These are phyloP conservation scores for Sipunculus nudus DNA, from an alignment of 2,888 invertebrate species.

Conservation along the genomic window DNA sequence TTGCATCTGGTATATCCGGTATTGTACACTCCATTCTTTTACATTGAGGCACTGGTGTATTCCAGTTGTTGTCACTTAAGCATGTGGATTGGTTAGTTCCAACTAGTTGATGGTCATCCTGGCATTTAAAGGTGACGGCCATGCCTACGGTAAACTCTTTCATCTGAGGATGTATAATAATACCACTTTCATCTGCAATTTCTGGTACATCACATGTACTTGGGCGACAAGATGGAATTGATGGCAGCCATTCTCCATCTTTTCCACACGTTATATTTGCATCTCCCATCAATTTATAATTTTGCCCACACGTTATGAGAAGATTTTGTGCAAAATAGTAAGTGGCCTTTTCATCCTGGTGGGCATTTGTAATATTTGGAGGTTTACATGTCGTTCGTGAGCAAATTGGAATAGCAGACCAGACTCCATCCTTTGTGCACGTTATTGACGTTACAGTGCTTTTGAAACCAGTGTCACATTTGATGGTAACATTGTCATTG, in stretches of 20 bases:
- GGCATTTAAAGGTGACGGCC: conserved; percentile 21
- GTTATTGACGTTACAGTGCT: too few relatives aligned
- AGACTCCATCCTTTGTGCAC: neutral
- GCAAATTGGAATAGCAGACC: conserved; percentile 6
- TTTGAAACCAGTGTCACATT: too few relatives aligned
- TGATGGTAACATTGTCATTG: too few relatives aligned
- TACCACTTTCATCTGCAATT: conserved; percentile 16
- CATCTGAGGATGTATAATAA: conserved; percentile 14
- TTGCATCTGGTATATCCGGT: too few relatives aligned
- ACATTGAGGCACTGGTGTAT: too few relatives aligned
- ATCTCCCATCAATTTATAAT: conserved; percentile 54
- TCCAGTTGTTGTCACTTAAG: too few relatives aligned
- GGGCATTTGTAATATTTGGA: conserved; percentile 7
- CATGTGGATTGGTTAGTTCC: too few relatives aligned
- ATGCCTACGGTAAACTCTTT: conserved; percentile 30
- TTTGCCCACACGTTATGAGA: conserved; percentile 46
- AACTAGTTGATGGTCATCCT: too few relatives aligned
- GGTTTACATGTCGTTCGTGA: conserved; percentile 2
- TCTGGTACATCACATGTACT: conserved; percentile 22
- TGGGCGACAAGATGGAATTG: conserved; percentile 47
- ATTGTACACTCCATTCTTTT: too few relatives aligned
- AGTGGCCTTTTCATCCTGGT: conserved; percentile 11
- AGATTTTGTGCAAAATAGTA: conserved; percentile 9
- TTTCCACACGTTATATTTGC: conserved; percentile 48
- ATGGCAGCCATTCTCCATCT: conserved; percentile 56